Conservation (phyloP, 2,797 vertebrate genomes). For the Myiotriccus ornatus region DNA sequence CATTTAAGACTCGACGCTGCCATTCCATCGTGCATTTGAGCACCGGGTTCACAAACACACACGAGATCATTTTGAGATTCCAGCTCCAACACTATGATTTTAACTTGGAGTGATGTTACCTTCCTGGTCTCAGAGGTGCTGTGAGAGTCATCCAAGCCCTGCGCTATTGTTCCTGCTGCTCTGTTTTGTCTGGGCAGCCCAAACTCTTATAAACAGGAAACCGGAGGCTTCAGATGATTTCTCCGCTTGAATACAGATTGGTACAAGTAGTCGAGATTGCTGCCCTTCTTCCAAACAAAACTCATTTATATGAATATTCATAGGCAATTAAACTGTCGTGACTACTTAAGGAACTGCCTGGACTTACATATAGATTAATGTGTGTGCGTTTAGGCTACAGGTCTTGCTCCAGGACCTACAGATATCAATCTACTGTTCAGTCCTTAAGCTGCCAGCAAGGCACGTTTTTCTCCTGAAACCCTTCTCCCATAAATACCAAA, state of each 20-base stretch:
- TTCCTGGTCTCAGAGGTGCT: background rate
- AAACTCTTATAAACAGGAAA: constrained; percentile 56
- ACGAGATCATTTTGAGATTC: background rate
- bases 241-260: background rate
- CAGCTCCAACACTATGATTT: background rate
- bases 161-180: constrained; percentile 33
- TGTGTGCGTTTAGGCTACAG: background rate
- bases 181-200: constrained; percentile 38
- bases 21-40: background rate
- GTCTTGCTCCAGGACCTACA: background rate
- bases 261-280: background rate
- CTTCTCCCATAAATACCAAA: constrained; percentile 32
- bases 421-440: background rate
- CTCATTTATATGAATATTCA: constrained; percentile 20
- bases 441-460: background rate
- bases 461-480: constrained; percentile 14
- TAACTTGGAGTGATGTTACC: background rate
- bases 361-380: background rate
- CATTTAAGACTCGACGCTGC: background rate
- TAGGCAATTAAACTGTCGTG: background rate
- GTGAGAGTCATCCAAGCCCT: background rate
- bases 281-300: background rate
- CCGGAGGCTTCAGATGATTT: constrained; percentile 12
- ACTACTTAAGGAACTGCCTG: constrained; percentile 10
- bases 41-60: background rate